Conservation (phyloP, 2,888 invertebrate genomes). For the Rhagonycha fulva region DNA sequence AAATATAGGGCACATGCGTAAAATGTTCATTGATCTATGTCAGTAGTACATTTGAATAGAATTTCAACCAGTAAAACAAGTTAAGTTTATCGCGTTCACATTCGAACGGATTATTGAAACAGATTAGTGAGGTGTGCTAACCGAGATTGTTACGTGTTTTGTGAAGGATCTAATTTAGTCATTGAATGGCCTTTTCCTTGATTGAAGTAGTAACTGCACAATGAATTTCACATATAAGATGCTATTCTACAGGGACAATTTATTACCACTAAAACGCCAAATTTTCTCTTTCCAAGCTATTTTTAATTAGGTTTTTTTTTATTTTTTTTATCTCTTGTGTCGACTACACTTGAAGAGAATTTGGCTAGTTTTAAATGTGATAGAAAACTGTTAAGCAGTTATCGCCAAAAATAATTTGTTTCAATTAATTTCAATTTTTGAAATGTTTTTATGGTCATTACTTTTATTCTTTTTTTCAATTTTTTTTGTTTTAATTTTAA, state of each 20-base stretch:
- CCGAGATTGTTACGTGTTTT: conserved; percentile 20
- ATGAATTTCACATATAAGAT: conserved; percentile 16
- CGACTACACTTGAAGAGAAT: neutral
- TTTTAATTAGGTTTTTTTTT: neutral
- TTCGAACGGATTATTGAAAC: conserved; percentile 24
- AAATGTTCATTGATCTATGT: conserved; percentile 16
- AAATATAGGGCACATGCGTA: conserved; percentile 3
- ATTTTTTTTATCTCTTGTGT: neutral
- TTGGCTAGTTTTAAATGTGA: neutral
- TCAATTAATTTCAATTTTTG: neutral
- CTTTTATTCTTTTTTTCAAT: too few relatives aligned
- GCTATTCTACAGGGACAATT: conserved; percentile 4
- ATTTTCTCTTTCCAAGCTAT: neutral
- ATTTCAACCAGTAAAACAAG: conserved; percentile 8
- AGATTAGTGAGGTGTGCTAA: conserved; percentile 23
- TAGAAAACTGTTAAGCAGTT: neutral
- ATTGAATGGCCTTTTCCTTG: conserved; percentile 18
- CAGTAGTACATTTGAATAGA: conserved; percentile 18
- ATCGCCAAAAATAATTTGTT: neutral
- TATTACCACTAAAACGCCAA: conserved; percentile 11
- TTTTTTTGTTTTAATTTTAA: too few relatives aligned
- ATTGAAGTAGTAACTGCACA: conserved; percentile 19
- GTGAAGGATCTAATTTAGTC: conserved; percentile 27
- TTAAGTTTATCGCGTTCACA: conserved; percentile 23
- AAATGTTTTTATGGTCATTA: neutral